Percentiles rank a stretch among this genome's conserved stretches.
phyloP scores from a whole-genome alignment of 2,113 vertebrate species.

The Alethe castanea region DNA sequence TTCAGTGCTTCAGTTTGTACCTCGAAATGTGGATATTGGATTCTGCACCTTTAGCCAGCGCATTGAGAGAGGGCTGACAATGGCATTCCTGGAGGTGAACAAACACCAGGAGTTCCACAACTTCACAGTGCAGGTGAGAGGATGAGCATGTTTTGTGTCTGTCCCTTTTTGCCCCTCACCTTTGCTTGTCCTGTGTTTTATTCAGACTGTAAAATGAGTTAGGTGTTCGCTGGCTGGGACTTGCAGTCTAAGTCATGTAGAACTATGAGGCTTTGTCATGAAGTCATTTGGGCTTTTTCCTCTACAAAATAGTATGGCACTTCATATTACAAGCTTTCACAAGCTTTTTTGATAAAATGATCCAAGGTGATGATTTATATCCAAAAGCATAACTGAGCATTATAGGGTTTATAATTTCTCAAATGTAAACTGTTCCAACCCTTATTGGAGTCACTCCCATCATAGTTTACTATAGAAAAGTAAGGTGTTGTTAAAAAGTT shows the following conservation, averaged over 20 bases:
- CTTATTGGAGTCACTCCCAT: neutral
- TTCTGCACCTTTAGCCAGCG: constrained; percentile 90
- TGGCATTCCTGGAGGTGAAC: constrained; percentile 84
- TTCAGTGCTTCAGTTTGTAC: constrained; percentile 96
- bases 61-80: constrained; percentile 86
- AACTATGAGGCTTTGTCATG: neutral
- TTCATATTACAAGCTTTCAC: neutral
- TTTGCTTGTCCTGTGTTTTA: neutral
- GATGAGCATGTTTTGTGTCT: neutral
- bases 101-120: constrained; percentile 79
- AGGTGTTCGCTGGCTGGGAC: neutral
- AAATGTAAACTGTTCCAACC: neutral
- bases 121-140: constrained; percentile 89
- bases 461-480: neutral
- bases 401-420: neutral
- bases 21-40: constrained; percentile 81
- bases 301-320: neutral
- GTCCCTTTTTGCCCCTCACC: neutral
- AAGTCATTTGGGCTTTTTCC: neutral
- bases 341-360: neutral
- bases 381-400: neutral
- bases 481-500: neutral
- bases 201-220: neutral
- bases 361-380: neutral
- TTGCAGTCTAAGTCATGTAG: neutral